Evolutionary conservation across 2,113 vertebrate genomes (phyloP), one percentile per base, ranked within the genome.

Genomic region (Xenotilapia longispinis): DNA sequence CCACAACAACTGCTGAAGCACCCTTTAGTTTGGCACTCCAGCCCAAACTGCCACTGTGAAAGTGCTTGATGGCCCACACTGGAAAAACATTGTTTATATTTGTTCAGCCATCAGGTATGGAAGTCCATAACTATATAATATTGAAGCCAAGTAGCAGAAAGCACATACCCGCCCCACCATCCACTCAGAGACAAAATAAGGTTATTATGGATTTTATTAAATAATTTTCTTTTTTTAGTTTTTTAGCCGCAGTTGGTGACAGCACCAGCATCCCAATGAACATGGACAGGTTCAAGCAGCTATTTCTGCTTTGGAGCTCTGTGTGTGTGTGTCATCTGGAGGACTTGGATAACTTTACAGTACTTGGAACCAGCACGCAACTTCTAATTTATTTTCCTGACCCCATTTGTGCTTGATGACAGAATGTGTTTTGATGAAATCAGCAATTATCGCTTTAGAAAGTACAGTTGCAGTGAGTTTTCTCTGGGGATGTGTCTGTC

Each of bases 41-140:
- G 91, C 82, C 89, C 91, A 87, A 92, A 91, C 91, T 90, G 91
- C 89, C 91, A 75, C 87, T 90, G 89, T 75, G 68, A 81, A 89
- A 94, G 91, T 85, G 83, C 88, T 94, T 92, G 91, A 93, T 92
- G 88, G 91, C 84, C 65, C 92, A 82, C 91, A 38, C 73, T 92
- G 90, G 92, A 89, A 93, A 93, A 94, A 92, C 93, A 93, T 91
- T 93, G 91, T 92, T 94, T 68, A 83, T 88, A 92, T 84, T 82
- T 51, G 82, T 65, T 85, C 89, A 85, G 90, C 84, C 88, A 86
- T 88, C 85, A 82, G 82, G 65, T 91, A 36, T 84, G 36, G 70
- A 85, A 84, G 87, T 90, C 88, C 78, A 15, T 87, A 84, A 57
- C 84, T 78, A 65, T 60, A 26, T 70, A 40, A 80, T 83, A 60